Conservation (phyloP, 1,140 invertebrate genomes). For the Drosophila serrata region DNA sequence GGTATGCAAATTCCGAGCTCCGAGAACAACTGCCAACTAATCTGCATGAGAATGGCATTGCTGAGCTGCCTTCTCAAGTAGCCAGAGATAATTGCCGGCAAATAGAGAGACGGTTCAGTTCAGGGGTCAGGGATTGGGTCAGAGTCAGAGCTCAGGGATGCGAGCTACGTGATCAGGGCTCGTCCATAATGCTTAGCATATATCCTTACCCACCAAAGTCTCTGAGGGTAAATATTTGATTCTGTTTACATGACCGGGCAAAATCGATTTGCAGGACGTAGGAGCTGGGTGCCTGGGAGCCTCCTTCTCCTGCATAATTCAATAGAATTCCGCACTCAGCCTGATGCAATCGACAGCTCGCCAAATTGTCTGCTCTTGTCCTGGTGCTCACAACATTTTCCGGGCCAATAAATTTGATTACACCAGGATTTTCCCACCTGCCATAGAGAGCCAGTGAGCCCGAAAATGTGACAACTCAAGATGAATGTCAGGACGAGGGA, state of each 20-base stretch:
- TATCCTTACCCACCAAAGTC: background rate
- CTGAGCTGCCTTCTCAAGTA: constrained; percentile 32
- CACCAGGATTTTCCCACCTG: constrained; percentile 6
- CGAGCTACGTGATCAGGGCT: constrained; percentile 27
- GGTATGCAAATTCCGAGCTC: constrained; percentile 58
- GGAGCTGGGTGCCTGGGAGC: background rate
- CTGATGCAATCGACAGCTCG: constrained; percentile 75
- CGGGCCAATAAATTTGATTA: constrained; percentile 77
- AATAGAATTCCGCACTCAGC: constrained; percentile 58
- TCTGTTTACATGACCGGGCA: constrained; percentile 27
- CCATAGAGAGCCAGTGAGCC: constrained; percentile 49
- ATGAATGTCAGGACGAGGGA: constrained; percentile 26
- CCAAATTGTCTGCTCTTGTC: constrained; percentile 53
- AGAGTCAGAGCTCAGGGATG: constrained; percentile 22
- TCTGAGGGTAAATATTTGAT: constrained; percentile 36
- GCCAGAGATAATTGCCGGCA: constrained; percentile 39
- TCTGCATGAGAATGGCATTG: constrained; percentile 44
- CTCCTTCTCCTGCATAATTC: constrained; percentile 62
- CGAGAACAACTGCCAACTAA: constrained; percentile 50
- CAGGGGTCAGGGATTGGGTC: constrained; percentile 11
- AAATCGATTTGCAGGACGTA: constrained; percentile 30
- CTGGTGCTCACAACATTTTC: constrained; percentile 55
- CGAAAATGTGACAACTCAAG: constrained; percentile 60
- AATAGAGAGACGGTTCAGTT: constrained; percentile 11
- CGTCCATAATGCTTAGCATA: constrained; percentile 28